These are phyloP conservation scores for Nematostella vectensis DNA, from an alignment of 92 coral and sea anemone genomes.

Conservation along the genomic window DNA sequence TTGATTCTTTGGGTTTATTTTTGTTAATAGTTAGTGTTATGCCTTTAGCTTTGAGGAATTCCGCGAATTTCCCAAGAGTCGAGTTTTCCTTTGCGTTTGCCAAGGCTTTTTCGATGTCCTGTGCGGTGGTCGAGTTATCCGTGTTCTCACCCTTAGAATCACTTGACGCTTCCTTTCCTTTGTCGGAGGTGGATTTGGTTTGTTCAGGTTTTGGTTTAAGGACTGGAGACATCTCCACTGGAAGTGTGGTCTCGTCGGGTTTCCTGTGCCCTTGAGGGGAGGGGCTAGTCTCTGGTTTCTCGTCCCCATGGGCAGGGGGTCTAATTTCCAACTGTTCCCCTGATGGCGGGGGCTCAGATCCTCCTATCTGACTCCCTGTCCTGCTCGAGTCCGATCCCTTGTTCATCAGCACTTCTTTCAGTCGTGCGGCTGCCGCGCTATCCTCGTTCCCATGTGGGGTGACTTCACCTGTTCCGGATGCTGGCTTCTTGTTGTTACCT, in stretches of 20 bases:
- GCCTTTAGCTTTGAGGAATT: slow-evolving; percentile 30
- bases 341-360: background rate
- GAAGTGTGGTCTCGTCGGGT: background rate
- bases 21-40: slow-evolving; percentile 24
- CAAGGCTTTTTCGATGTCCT: slow-evolving; percentile 7
- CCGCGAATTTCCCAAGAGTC: slow-evolving; percentile 22
- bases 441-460: background rate
- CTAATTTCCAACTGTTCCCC: background rate
- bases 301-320: background rate
- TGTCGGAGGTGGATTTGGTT: background rate
- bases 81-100: slow-evolving; percentile 6
- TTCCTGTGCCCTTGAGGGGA: background rate
- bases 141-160: background rate
- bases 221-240: background rate
- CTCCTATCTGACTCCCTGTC: background rate
- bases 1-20: too few relatives aligned
- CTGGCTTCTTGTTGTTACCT: background rate
- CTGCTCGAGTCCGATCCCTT: background rate
- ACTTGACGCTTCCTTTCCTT: background rate
- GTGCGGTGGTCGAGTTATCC: background rate
- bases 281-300: background rate
- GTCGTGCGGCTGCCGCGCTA: background rate
- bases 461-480: background rate
- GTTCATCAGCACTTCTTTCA: background rate
- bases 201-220: background rate